Evolutionary conservation across 2,888 invertebrate genomes (phyloP).

Genomic region (Andrena bucephala): DNA sequence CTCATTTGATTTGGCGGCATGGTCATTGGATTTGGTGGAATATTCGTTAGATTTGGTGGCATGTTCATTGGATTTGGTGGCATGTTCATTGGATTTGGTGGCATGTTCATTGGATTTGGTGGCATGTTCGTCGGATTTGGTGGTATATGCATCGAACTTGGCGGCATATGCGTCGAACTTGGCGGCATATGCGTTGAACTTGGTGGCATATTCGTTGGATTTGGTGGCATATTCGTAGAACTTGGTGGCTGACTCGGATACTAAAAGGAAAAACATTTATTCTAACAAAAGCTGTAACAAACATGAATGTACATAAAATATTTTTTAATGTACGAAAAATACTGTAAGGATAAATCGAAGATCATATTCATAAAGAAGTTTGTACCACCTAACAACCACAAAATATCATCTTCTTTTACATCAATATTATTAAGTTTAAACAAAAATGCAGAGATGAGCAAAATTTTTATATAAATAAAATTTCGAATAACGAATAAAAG

Average conservation of each 20-base stretch:
- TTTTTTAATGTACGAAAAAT: not conserved
- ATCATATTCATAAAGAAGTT: not conserved
- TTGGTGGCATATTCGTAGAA: constrained; percentile 75
- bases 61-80: not conserved
- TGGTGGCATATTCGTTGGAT: constrained; percentile 70
- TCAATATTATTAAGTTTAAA: not conserved
- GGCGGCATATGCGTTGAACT: not conserved
- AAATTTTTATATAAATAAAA: too few relatives aligned
- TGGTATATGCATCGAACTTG: not conserved
- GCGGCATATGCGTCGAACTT: not conserved
- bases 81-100: not conserved
- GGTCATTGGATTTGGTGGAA: not conserved
- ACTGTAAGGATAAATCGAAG: not conserved
- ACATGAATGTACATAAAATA: not conserved
- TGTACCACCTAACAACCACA: not conserved
- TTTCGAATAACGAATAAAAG: too few relatives aligned
- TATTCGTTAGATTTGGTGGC: not conserved
- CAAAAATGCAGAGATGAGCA: too few relatives aligned
- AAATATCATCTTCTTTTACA: not conserved
- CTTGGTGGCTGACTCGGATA: constrained; percentile 80
- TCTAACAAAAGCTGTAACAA: not conserved
- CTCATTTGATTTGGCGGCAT: not conserved
- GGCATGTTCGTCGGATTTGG: not conserved
- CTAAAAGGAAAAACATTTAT: constrained; percentile 27
- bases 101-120: not conserved